Evolutionary conservation across 2,888 invertebrate genomes (phyloP).

Genomic region (Trilocha varians): DNA sequence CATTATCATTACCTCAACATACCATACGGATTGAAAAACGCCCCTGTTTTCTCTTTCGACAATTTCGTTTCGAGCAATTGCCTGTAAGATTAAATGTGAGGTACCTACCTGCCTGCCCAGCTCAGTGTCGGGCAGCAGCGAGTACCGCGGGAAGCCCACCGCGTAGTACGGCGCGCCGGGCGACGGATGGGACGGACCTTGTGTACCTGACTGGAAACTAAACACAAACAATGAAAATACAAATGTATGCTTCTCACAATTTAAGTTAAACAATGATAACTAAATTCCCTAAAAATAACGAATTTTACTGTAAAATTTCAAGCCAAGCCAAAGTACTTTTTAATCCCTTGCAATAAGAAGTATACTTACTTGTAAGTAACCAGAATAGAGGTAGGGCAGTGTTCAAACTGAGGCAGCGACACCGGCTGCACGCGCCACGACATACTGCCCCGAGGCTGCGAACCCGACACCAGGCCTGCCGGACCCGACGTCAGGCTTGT

Average conservation of each 20-base stretch:
- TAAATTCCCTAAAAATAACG: too few species aligned
- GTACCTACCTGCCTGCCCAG: constrained; percentile 77
- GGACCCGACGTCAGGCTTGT: constrained; percentile 34
- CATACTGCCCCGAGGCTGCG: constrained; percentile 80
- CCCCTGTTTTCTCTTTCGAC: too few species aligned
- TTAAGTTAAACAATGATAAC: too few species aligned
- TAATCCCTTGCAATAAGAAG: too few species aligned
- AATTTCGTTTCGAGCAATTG: too few species aligned
- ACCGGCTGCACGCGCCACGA: constrained; percentile 82
- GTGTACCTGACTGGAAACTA: constrained; percentile 89
- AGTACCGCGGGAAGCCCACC: constrained; percentile 87
- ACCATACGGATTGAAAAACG: too few species aligned
- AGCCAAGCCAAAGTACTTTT: too few species aligned
- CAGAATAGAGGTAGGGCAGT: constrained; percentile 81
- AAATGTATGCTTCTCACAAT: too few species aligned
- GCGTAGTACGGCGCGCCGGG: constrained; percentile 91
- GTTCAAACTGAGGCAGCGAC: constrained; percentile 72
- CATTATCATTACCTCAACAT: too few species aligned
- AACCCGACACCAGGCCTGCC: constrained; percentile 76
- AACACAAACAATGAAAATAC: not conserved
- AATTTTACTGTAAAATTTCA: too few species aligned
- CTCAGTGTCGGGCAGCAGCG: constrained; percentile 88
- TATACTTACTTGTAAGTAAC: constrained; percentile 69
- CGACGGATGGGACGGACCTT: constrained; percentile 84
- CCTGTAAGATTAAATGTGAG: too few species aligned